Conservation (phyloP, 2,797 vertebrate genomes). For the Leptodactylus fallax region DNA sequence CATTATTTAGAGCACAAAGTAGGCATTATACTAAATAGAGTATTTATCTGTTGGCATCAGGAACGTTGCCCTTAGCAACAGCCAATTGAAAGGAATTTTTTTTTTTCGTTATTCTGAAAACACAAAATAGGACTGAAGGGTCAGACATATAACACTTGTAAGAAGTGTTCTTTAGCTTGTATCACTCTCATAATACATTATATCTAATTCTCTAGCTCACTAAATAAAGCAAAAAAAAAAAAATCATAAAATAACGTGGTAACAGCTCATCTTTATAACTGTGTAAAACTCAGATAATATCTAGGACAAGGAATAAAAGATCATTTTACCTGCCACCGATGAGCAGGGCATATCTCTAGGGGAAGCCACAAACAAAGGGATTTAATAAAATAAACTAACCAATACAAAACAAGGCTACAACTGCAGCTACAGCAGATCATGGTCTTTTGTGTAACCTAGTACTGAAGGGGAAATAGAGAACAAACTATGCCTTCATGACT, state of each 20-base stretch:
- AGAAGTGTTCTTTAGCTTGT: conserved; percentile 68
- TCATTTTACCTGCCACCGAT: neutral
- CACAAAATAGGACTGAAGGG: conserved; percentile 73
- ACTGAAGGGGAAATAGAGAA: neutral
- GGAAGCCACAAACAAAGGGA: neutral
- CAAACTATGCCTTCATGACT: neutral
- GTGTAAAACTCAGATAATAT: neutral
- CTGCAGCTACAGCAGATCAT: neutral
- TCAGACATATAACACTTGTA: conserved; percentile 71
- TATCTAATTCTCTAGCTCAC: conserved; percentile 68
- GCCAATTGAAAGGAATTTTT: conserved; percentile 75
- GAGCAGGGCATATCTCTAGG: neutral
- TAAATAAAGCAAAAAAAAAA: conserved; percentile 56
- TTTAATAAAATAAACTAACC: neutral
- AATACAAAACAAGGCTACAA: neutral
- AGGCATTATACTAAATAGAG: conserved; percentile 78
- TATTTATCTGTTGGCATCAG: conserved; percentile 77
- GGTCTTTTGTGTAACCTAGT: neutral
- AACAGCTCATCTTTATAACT: neutral
- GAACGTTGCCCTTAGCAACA: conserved; percentile 78
- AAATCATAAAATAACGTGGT: neutral
- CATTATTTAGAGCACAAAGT: conserved; percentile 81
- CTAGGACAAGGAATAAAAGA: conserved; percentile 22
- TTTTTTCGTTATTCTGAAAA: conserved; percentile 75
- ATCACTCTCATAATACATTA: conserved; percentile 66